Base-by-base conservation (phyloP, 2,888 invertebrate genomes). In the Caenorhabditis imperialis region DNA sequence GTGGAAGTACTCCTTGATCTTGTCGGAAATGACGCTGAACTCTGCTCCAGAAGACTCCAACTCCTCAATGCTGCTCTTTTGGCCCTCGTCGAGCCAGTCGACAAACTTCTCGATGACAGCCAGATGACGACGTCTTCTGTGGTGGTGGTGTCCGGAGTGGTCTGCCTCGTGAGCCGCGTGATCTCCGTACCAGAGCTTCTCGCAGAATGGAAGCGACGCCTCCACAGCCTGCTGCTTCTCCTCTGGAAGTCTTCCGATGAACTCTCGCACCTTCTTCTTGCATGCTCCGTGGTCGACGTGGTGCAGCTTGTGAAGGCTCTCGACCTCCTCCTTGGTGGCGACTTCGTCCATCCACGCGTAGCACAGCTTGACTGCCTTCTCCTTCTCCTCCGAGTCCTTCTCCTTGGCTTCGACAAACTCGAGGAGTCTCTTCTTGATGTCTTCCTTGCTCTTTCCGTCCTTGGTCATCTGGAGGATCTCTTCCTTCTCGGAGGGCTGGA, bases 261-360 rank as follows among this genome's bases (percentile, higher is more conserved):
- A 79, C 44, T 81, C 81, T 8, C 78, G 55, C 14, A 82, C 82
- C 58, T 77, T 79, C 48, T 48, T 77, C 60, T 81, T 82, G 67
- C 82, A 82, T 3, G 72, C 81, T 27, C 57, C 74, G 47, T 82
- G 82, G 45, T 82, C 79, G 18, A 75, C 71, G 30, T 81, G 76
- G 57, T 82, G 82, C 57, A 82, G 38, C 51, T 79, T 77, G 70
- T 82, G 80, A 16, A 82, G 74, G 8, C 69, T 78, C 16, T 75
- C 79, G 16, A 81, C 75, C 62, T 86, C 85, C 27, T 77, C 81
- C 53, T 83, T 75, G 14, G 61, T 78, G 3, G 83, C 79, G 6
- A 78, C 81, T 8, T 78, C 73, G 33, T 82, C 79, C 63, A 85
- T 65, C 84, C 84, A 84, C 12, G 62, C 62, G 69, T 83, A 83